Evolutionary conservation across 2,797 vertebrate species (phyloP).

Genomic region (Typhlichthys eigenmanni): DNA sequence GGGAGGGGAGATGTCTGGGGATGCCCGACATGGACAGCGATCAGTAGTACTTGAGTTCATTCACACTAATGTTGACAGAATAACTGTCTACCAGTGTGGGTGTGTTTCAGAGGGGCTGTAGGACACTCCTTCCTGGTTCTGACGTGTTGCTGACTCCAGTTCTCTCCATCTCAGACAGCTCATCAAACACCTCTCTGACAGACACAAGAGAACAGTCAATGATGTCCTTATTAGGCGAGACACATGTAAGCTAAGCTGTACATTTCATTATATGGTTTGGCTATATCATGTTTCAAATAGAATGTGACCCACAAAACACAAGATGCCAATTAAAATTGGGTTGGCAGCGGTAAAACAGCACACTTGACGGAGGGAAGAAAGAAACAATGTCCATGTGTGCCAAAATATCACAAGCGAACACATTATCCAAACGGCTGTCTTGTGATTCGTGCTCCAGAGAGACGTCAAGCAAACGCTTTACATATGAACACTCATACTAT

Average conservation of each 20-base stretch:
- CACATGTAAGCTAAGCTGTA: neutral
- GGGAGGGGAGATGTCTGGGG: slow-evolving; percentile 55
- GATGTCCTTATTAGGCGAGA: neutral
- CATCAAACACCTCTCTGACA: slow-evolving; percentile 92
- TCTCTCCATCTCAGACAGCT: slow-evolving; percentile 90
- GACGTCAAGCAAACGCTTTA: too few relatives aligned
- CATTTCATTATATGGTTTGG: too few relatives aligned
- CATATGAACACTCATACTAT: too few relatives aligned
- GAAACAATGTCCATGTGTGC: too few relatives aligned
- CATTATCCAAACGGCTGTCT: too few relatives aligned
- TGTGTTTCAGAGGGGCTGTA: slow-evolving; percentile 78
- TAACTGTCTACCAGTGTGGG: slow-evolving; percentile 14
- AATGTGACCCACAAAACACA: too few relatives aligned
- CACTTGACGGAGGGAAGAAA: too few relatives aligned
- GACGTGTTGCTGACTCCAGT: slow-evolving; percentile 52
- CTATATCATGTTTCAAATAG: too few relatives aligned
- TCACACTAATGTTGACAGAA: slow-evolving; percentile 9
- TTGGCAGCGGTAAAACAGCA: too few relatives aligned
- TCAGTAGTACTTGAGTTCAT: slow-evolving; percentile 69
- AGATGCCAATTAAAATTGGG: too few relatives aligned
- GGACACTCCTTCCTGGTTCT: slow-evolving; percentile 75
- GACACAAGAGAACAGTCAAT: neutral
- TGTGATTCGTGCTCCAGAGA: too few relatives aligned
- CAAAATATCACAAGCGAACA: too few relatives aligned
- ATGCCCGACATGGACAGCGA: slow-evolving; percentile 47